phyloP scores from a whole-genome alignment of 92 coral and sea anemone species.

The Plumapathes pennacea region DNA sequence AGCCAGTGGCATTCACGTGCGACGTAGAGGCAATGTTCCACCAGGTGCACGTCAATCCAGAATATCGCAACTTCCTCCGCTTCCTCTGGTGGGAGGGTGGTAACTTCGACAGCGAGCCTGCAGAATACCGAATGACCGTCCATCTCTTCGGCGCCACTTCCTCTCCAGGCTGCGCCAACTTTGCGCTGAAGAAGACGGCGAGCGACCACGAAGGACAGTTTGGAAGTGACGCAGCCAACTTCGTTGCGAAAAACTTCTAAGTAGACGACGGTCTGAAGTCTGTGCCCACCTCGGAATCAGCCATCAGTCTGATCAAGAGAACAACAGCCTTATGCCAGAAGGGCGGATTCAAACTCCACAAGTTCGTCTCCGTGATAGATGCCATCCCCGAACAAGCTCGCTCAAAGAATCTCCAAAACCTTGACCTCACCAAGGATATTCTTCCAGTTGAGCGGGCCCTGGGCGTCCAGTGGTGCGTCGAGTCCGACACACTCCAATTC shows the following conservation, averaged over 20 bases:
- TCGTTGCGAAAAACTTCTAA: conserved; percentile 28
- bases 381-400: too few relatives aligned
- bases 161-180: conserved; percentile 57
- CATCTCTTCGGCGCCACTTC: conserved; percentile 47
- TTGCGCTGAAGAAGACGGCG: conserved; percentile 24
- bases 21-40: conserved; percentile 42
- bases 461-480: too few relatives aligned
- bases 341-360: conserved; percentile 51
- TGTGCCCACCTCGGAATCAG: conserved; percentile 17
- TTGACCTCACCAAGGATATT: too few relatives aligned
- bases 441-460: too few relatives aligned
- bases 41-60: conserved; percentile 11
- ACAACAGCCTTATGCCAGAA: conserved; percentile 33
- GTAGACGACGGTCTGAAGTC: conserved; percentile 63
- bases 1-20: conserved; percentile 37
- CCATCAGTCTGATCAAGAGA: conserved; percentile 16
- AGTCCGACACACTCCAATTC: too few relatives aligned
- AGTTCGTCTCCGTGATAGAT: too few relatives aligned
- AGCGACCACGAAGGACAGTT: conserved; percentile 6
- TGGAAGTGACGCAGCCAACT: conserved; percentile 30
- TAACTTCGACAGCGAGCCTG: conserved; percentile 18
- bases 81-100: conserved; percentile 41
- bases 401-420: too few relatives aligned
- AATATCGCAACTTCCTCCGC: conserved; percentile 20
- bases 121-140: conserved; percentile 43